phyloP scores from a whole-genome alignment of 92 coral and sea anemone species.

The Parazoanthus darwini region DNA sequence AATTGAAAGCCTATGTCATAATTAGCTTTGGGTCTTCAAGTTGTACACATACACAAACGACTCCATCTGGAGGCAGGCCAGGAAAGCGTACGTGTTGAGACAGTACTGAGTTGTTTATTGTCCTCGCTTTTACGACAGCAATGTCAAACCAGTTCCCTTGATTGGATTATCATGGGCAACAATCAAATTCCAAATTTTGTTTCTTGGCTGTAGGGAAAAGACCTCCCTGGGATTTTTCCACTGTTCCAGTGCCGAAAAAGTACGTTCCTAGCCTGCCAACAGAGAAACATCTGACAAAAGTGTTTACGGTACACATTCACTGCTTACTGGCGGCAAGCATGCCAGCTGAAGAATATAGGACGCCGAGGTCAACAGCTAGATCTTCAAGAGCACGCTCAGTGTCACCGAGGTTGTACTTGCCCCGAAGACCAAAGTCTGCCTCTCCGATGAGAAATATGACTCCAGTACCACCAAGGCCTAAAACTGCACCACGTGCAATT shows the following conservation, averaged over 20 bases:
- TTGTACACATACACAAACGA: constrained; percentile 46
- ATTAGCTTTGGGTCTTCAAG: background rate
- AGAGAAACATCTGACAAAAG: constrained; percentile 72
- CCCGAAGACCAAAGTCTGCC: constrained; percentile 54
- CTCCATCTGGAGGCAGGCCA: constrained; percentile 66
- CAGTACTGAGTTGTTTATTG: constrained; percentile 50
- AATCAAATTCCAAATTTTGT: constrained; percentile 63
- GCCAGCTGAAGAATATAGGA: constrained; percentile 44
- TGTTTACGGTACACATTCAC: constrained; percentile 82
- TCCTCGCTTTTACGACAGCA: constrained; percentile 84
- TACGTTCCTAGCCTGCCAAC: constrained; percentile 95
- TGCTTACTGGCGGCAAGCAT: constrained; percentile 83
- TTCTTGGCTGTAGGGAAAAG: constrained; percentile 72
- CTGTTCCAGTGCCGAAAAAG: constrained; percentile 61
- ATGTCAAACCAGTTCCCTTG: constrained; percentile 41
- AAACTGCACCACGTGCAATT: constrained; percentile 64
- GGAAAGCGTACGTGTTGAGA: constrained; percentile 52
- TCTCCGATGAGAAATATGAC: constrained; percentile 29
- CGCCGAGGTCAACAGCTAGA: constrained; percentile 49
- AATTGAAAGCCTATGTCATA: background rate
- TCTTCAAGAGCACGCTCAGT: constrained; percentile 69
- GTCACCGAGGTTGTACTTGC: constrained; percentile 74
- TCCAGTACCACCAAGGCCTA: constrained; percentile 64
- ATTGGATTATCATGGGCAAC: constrained; percentile 39
- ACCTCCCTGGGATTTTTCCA: constrained; percentile 82